phyloP scores from a whole-genome alignment of 2,797 vertebrate genomes.

The Cercopithecus mitis region DNA sequence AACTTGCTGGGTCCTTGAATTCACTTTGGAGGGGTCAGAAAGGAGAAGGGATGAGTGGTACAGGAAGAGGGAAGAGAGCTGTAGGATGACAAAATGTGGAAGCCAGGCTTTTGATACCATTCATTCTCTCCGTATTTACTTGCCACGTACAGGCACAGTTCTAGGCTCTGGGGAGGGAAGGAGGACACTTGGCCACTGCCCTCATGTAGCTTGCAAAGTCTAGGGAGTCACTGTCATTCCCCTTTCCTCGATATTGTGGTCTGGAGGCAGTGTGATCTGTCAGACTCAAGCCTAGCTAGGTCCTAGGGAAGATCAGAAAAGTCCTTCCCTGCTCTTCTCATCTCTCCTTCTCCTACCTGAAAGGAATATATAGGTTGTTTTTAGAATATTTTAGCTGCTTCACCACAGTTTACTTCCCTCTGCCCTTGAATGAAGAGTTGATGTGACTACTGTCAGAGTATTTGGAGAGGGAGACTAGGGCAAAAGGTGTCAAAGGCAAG shows the following conservation, averaged over 20 bases:
- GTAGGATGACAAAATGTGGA: background rate
- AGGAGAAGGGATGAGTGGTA: background rate
- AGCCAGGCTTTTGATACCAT: background rate
- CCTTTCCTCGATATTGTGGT: background rate
- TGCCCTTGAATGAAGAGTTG: background rate
- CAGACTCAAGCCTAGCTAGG: background rate
- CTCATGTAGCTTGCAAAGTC: background rate
- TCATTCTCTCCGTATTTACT: background rate
- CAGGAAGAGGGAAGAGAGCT: background rate
- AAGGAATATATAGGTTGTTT: background rate
- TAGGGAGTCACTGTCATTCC: background rate
- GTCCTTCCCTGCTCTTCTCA: background rate
- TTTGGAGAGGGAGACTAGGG: background rate
- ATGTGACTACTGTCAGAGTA: background rate
- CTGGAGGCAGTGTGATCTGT: background rate
- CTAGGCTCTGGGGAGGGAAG: background rate
- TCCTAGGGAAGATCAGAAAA: background rate
- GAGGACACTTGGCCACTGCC: background rate
- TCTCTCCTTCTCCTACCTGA: background rate
- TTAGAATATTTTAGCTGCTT: background rate
- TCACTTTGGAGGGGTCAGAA: background rate
- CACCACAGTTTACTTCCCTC: background rate
- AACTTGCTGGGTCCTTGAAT: background rate
- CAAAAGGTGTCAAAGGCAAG: background rate
- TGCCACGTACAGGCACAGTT: background rate